Base-by-base conservation (phyloP, 2,888 invertebrate species). In the Ganaspis brasiliensis region DNA sequence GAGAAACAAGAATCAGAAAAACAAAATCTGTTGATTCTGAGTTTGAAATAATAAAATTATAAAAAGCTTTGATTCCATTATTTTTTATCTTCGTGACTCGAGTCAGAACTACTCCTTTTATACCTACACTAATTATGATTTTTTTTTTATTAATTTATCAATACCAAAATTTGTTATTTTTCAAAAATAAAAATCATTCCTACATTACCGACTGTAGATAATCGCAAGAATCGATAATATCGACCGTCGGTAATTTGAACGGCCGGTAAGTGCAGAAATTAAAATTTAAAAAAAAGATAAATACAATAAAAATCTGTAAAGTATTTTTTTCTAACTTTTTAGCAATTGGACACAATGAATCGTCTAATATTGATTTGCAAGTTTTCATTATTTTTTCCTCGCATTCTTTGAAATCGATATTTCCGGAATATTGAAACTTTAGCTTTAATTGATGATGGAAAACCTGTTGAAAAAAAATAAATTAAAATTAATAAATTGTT, bases 401-500 rank as follows among this genome's bases (percentile, higher is more conserved):
- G 10, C 83, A 83, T 45, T 84, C 83, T n/a, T 72, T 55, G n/a
- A 84, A 81, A 40, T 63, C 75, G n/a, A 84, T 73, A 67, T 84
- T 84, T 21, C 80, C 83, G 70, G 76, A 82, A 31, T 81, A 75
- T 24, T 75, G 67, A 12, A 81, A 75, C 16, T 75, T 79, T 55
- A 81, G 40, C 55, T 72, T 26, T 14, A 84, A 52, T 16, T 84
- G 82, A 16, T 77, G 79, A 31, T 81, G 77, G 9, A 71, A 56
- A 35, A 80, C 81, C 84, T 84, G 40, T 21, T 26, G 59, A 72
- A 31, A 73, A 57, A 31, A 21, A 12, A 45, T 21, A 37, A 26
- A 40, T 21, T 21, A 8, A 8, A 31, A 31, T 31, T 16, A 21
- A 61, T 2, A 21, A 57, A 12, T 12, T 12, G 0, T 14, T 6